phyloP scores from a whole-genome alignment of 2,888 invertebrate species.

The Yponomeuta sedellus region DNA sequence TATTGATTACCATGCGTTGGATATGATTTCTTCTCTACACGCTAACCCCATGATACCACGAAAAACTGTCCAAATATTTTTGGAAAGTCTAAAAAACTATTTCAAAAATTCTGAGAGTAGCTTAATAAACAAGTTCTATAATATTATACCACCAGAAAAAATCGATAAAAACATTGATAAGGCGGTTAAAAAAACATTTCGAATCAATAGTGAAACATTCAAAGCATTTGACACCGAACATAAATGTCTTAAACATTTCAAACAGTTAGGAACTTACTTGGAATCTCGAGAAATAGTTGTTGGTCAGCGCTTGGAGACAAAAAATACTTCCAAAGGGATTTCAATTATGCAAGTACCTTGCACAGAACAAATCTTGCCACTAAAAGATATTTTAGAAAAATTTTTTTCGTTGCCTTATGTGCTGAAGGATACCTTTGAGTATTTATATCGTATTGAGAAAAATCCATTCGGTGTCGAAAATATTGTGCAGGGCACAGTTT shows the following conservation, averaged over 20 bases:
- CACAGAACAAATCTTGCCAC: slow-evolving; percentile 17
- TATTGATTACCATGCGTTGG: slow-evolving; percentile 5
- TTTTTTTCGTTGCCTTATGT: slow-evolving; percentile 19
- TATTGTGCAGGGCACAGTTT: slow-evolving; percentile 18
- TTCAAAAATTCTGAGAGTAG: no score
- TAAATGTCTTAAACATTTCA: slow-evolving; percentile 14
- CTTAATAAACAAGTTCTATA: no score
- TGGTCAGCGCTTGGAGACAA: slow-evolving; percentile 15
- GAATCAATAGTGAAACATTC: background rate
- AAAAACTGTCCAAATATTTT: slow-evolving; percentile 13
- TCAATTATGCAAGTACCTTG: slow-evolving; percentile 10
- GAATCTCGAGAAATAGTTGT: slow-evolving; percentile 16
- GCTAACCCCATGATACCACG: slow-evolving; percentile 17
- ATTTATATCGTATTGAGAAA: slow-evolving; percentile 15
- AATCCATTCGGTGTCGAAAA: slow-evolving; percentile 16
- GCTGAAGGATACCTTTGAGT: slow-evolving; percentile 18
- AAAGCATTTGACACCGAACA: slow-evolving; percentile 15
- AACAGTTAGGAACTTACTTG: slow-evolving; percentile 15
- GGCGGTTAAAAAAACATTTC: slow-evolving; percentile 2
- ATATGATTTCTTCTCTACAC: slow-evolving; percentile 14
- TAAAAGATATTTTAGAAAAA: slow-evolving; percentile 14
- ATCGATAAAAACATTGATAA: background rate
- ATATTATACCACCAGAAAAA: slow-evolving; percentile 10
- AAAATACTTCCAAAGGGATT: slow-evolving; percentile 1
- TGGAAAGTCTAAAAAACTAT: slow-evolving; percentile 18